Base-by-base conservation (phyloP, 2,113 vertebrate species). In the Mustelus asterias region DNA sequence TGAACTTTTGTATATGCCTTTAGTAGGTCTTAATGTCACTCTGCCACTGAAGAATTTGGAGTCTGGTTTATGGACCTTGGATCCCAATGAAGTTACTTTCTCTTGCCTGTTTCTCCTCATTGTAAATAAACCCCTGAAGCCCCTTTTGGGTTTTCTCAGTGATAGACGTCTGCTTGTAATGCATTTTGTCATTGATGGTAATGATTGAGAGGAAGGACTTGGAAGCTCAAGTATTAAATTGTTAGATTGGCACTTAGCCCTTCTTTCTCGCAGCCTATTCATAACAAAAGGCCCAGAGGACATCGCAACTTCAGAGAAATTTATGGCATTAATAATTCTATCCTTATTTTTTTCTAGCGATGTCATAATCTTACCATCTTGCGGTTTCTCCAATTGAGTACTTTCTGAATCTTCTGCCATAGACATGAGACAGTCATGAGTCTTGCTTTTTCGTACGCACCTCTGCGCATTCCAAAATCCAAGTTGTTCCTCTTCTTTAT, bases 191-290 rank as follows among this genome's bases (percentile, higher is more conserved):
- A 98, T 98, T 3, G 98, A 98, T 54, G 98, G 98, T 95, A 98
- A 98, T n/a, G 98, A 98, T 96, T 98, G 98, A 97, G 98, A 97
- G 97, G 98, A 98, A 96, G 98, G 98, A 83, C 98, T 98, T 95
- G 37, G 95, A 98, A 98, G 97, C 98, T 98, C 96, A 98, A 97
- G 95, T 98, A 98, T 96, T 98, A 98, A 0, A 98, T 98, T 96
- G 98, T 98, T 96, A 97, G 97, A 88, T 96, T 96, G 96, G 76
- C 97, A 97, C 54, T 96, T 96, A 86, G 97, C 96, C 26, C 96
- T 96, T 89, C 96, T 97, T 29, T 97, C 97, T 54, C 96, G 89
- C 6, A 97, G 94, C 96, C 97, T 97, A 78, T 96, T 97, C 96
- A 96, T 97, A 1, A 96, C 96, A 96, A 96, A 96, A 48, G 97